Conservation (phyloP, 1,140 invertebrate species). For the Maniola jurtina region DNA sequence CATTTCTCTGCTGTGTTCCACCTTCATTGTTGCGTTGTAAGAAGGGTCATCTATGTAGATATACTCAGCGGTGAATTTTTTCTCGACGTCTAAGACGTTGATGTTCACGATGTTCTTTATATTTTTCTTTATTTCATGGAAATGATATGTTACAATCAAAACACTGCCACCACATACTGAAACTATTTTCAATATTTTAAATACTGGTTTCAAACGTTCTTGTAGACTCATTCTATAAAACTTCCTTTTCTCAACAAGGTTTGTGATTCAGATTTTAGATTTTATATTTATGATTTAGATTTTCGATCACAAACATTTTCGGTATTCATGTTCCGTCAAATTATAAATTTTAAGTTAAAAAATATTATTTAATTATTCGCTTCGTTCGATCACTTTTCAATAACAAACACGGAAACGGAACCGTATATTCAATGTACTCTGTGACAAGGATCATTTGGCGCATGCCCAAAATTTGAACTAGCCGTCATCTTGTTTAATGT, state of each 20-base stretch:
- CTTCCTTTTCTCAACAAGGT: background rate
- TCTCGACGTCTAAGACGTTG: constrained; percentile 60
- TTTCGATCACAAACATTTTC: too few species aligned
- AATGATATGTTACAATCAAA: constrained; percentile 51
- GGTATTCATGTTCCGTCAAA: too few species aligned
- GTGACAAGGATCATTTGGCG: too few species aligned
- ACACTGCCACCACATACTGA: constrained; percentile 45
- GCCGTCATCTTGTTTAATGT: too few species aligned
- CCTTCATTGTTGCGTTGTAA: constrained; percentile 48
- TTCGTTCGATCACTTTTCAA: too few species aligned
- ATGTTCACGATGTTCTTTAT: constrained; percentile 58
- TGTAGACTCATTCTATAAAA: constrained; percentile 31
- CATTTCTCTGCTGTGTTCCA: constrained; percentile 46
- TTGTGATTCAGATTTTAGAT: too few species aligned
- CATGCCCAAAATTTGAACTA: too few species aligned
- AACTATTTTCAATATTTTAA: constrained; percentile 54
- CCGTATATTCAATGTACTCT: too few species aligned
- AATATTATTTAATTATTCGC: too few species aligned
- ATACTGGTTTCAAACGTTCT: constrained; percentile 57
- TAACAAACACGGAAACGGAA: too few species aligned
- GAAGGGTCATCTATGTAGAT: constrained; percentile 70
- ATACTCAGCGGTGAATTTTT: constrained; percentile 59
- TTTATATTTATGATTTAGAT: too few species aligned
- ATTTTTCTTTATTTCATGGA: constrained; percentile 46
- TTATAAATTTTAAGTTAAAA: too few species aligned